Conservation (phyloP, 2,888 invertebrate genomes). For the Altica lythri region DNA sequence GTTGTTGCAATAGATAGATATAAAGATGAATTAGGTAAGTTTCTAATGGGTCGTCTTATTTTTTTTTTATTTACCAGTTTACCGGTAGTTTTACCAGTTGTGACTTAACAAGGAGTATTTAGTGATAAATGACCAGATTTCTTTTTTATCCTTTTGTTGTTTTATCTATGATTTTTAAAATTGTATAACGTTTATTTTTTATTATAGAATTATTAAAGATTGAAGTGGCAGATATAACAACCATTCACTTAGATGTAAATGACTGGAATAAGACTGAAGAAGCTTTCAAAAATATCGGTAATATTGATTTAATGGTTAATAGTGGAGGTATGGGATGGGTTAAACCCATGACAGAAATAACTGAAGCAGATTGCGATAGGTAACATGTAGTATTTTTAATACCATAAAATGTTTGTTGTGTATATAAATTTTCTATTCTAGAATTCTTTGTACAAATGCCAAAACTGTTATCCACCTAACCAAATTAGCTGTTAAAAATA, state of each 20-base stretch:
- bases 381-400: slow-evolving; percentile 50
- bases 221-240: too few relatives aligned
- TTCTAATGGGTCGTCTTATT: not conserved
- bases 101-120: too few relatives aligned
- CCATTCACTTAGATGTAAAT: too few relatives aligned
- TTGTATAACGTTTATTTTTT: too few relatives aligned
- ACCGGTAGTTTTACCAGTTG: too few relatives aligned
- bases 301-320: slow-evolving; percentile 84
- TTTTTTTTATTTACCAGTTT: not conserved
- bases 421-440: slow-evolving; percentile 58
- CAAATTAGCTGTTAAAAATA: slow-evolving; percentile 76
- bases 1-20: slow-evolving; percentile 80
- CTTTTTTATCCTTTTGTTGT: too few relatives aligned
- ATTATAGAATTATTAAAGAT: too few relatives aligned
- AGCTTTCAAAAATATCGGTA: slow-evolving; percentile 63
- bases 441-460: slow-evolving; percentile 77
- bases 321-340: slow-evolving; percentile 81
- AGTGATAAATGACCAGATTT: too few relatives aligned
- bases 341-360: slow-evolving; percentile 66
- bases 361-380: slow-evolving; percentile 69
- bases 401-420: too few relatives aligned
- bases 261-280: slow-evolving; percentile 76
- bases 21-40: slow-evolving; percentile 62
- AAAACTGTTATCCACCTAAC: slow-evolving; percentile 85
- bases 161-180: too few relatives aligned